Evolutionary conservation across 2,888 invertebrate species (phyloP).

Genomic region (Cephonodes hylas): DNA sequence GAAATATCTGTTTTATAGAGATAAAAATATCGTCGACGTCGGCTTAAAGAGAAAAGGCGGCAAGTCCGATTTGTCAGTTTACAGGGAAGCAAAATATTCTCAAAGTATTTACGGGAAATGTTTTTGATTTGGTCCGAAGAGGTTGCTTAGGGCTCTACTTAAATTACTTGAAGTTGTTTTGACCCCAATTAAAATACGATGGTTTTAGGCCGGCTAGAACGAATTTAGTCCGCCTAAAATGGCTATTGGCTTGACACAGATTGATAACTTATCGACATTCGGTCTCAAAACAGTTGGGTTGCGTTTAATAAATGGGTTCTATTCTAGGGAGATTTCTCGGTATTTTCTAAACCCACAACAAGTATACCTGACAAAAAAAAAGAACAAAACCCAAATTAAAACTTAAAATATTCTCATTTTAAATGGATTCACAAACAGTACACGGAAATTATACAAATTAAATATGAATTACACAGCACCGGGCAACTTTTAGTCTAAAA

Average conservation of each 20-base stretch:
- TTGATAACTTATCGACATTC: no score
- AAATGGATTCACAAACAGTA: neutral
- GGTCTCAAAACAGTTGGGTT: no score
- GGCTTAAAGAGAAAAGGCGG: neutral
- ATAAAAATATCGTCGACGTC: neutral
- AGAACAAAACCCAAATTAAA: no score
- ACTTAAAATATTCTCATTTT: no score
- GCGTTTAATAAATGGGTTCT: no score
- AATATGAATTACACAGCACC: neutral
- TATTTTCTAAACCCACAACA: no score
- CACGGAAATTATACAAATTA: neutral
- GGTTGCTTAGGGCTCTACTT: neutral
- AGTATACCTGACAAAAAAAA: no score
- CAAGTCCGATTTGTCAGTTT: neutral
- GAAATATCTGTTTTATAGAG: neutral
- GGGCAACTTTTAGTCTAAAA: neutral
- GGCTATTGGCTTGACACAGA: no score
- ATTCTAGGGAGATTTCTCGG: no score
- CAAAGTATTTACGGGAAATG: neutral
- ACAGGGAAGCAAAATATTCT: neutral
- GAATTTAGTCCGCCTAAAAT: no score
- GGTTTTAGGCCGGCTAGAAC: no score
- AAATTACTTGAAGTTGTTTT: neutral
- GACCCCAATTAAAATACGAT: no score
- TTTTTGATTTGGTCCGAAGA: neutral